Evolutionary conservation across 1,140 invertebrate genomes (phyloP), one percentile per base, ranked within the genome.

Genomic region (Neodiprion fabricii): DNA sequence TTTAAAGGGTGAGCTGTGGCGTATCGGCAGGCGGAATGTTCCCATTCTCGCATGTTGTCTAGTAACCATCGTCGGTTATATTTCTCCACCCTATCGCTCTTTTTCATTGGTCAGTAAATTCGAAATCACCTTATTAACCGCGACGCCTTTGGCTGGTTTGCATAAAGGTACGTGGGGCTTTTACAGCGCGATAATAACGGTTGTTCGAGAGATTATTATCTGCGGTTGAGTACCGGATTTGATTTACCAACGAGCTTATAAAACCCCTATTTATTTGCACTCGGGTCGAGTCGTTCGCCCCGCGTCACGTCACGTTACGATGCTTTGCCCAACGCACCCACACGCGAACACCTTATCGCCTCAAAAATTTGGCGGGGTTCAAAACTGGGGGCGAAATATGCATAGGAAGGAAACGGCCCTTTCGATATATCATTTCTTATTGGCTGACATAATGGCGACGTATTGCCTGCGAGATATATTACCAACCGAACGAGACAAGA

Each of bases 31-130:
- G 5, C 5, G 1, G 5, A 40, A 40, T 40, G 28, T 40, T 40
- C 28, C 28, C 5, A 40, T 5, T 40, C 28, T 40, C 28, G 28
- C 28, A 40, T 40, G 28, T 40, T 5, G 28, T 40, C 28, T 40
- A 21, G 17, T 21, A 21, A 21, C 17, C 17, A 21, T 21, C 17
- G 17, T 21, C 17, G 17, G 28, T 5, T 40, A 40, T 40, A 40
- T 40, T 40, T 40, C 1, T 40, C 28, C 28, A 40, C 5, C 53
- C n/a, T 9, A 61, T 17, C 53, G 53, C n/a, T 61, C 11, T 61
- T 61, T 61, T 40, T 61, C n/a, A 61, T 61, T 61, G 53, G n/a
- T 61, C 53, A 61, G 53, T 61, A 61, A 61, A 61, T 61, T 61
- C 53, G 4, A 12, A 61, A 61, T 61, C 53, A 61, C 53, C 11